Percentiles rank a stretch among this genome's conserved stretches.
Conservation (phyloP, 2,113 vertebrate genomes). For the Brienomyrus longianalis region DNA sequence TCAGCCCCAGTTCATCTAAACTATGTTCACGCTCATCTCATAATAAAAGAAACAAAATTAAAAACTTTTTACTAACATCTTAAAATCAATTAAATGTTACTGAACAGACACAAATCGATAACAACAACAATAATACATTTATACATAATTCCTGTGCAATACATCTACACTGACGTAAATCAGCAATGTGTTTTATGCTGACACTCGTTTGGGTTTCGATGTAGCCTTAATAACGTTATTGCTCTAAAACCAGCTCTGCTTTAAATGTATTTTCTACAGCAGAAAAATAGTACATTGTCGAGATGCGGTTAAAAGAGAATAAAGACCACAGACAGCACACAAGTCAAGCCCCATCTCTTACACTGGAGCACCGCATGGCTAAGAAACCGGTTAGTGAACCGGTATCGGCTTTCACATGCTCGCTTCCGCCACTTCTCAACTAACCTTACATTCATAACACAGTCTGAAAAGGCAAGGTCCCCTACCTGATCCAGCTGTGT, state of each 20-base stretch:
- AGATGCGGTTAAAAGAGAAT: neutral
- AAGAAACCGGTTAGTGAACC: neutral
- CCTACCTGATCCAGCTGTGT: conserved; percentile 79
- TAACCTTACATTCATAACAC: neutral
- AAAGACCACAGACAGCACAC: neutral
- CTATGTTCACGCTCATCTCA: neutral
- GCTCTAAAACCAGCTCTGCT: neutral
- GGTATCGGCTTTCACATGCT: neutral
- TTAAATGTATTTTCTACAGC: neutral
- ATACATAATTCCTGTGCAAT: neutral
- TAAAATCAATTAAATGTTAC: neutral
- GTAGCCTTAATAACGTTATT: neutral
- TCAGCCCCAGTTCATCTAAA: neutral
- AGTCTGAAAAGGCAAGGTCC: neutral
- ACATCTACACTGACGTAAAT: neutral
- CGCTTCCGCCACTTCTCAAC: neutral
- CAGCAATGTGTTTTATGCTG: neutral
- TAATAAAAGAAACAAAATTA: neutral
- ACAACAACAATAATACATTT: neutral
- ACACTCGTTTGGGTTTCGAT: neutral
- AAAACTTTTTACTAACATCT: neutral
- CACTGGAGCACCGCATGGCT: neutral
- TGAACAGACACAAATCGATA: neutral
- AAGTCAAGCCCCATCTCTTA: neutral
- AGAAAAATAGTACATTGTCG: neutral